These are phyloP conservation scores for Mixornis gularis DNA, from an alignment of 2,113 vertebrate genomes.

Conservation along the genomic window DNA sequence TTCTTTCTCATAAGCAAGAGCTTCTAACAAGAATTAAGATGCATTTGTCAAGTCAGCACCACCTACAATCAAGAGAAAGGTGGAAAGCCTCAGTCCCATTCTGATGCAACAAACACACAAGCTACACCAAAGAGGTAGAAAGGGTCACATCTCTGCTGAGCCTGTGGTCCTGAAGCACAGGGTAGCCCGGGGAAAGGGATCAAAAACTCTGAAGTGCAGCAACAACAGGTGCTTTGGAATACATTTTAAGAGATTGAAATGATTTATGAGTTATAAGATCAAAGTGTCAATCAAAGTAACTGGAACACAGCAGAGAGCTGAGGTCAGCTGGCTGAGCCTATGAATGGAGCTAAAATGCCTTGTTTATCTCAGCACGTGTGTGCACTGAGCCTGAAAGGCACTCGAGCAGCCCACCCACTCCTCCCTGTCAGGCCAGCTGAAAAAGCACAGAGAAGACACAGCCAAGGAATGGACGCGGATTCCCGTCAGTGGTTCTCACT, in stretches of 20 bases:
- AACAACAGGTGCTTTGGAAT: background rate
- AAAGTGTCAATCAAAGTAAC: background rate
- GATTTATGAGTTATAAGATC: background rate
- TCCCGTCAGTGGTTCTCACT: constrained; percentile 5
- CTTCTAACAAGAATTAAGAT: background rate
- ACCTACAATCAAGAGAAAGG: background rate
- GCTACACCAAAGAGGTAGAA: background rate
- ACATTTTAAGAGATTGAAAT: background rate
- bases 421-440: constrained; percentile 18
- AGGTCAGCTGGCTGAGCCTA: background rate
- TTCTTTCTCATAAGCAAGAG: background rate
- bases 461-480: background rate
- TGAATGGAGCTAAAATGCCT: constrained; percentile 7
- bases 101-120: background rate
- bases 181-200: background rate
- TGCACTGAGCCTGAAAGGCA: background rate
- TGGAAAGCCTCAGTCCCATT: rapidly evolving
- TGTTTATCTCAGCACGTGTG: constrained; percentile 54
- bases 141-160: background rate
- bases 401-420: background rate
- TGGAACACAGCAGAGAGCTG: background rate
- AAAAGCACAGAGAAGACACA: background rate
- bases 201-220: background rate
- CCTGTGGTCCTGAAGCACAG: background rate
- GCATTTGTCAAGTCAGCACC: background rate